A percentile compares a stretch with the other conserved stretches of the same genome.
Evolutionary conservation across 2,113 vertebrate species (phyloP).

Genomic region (Ascaphus truei): DNA sequence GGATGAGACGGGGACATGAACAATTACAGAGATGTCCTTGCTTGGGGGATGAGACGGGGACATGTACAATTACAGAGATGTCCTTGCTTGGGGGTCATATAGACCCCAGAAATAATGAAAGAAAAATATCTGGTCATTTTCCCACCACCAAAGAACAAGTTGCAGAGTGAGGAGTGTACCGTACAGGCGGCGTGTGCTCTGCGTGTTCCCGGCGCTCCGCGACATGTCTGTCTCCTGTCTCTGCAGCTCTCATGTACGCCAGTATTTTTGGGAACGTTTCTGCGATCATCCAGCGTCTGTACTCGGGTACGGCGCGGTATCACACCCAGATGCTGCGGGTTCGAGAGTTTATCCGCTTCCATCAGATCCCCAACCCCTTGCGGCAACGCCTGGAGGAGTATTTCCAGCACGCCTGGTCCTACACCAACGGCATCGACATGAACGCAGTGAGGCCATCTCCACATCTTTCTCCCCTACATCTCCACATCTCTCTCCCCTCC

Average conservation of each 20-base stretch:
- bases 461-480: neutral
- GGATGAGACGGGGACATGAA: no score
- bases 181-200: no score
- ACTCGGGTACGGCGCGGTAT: constrained; percentile 82
- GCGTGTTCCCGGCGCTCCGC: no score
- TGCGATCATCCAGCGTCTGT: constrained; percentile 83
- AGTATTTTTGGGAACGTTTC: constrained; percentile 89
- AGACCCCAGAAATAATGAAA: no score
- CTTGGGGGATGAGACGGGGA: no score
- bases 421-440: constrained; percentile 86
- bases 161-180: no score
- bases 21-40: no score
- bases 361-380: constrained; percentile 81
- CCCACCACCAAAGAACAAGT: no score
- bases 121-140: no score
- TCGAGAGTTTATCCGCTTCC: constrained; percentile 78
- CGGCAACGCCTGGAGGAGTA: constrained; percentile 79
- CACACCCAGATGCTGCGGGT: constrained; percentile 86
- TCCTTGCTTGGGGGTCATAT: no score
- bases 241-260: constrained; percentile 81
- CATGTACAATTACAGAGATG: no score
- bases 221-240: neutral
- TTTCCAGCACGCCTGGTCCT: constrained; percentile 83
- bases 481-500: neutral
- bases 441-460: constrained; percentile 67